A percentile compares a stretch with the other conserved stretches of the same genome.
Conservation (phyloP, 2,113 vertebrate genomes). For the Laticauda colubrina region DNA sequence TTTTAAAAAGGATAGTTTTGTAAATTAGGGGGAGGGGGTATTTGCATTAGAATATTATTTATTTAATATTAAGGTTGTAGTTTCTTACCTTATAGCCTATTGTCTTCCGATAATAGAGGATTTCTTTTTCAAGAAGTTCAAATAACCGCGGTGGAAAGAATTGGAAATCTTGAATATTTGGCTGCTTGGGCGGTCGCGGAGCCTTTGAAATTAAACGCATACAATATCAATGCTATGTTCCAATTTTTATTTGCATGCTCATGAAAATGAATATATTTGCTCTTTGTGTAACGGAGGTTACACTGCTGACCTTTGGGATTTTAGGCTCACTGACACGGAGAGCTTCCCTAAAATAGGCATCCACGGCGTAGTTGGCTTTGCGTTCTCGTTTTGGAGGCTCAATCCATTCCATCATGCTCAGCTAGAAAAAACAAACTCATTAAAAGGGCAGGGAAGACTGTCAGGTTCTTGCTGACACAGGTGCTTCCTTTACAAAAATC, state of each 20-base stretch:
- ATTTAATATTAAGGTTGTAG: not conserved
- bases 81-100: constrained; percentile 84
- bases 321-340: constrained; percentile 85
- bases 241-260: not conserved
- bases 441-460: not conserved
- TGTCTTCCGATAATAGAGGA: constrained; percentile 86
- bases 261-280: not conserved
- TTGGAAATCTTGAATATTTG: constrained; percentile 89
- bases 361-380: constrained; percentile 88
- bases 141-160: constrained; percentile 87
- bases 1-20: not conserved
- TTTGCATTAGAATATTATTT: not conserved
- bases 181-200: constrained; percentile 85
- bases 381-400: constrained; percentile 89
- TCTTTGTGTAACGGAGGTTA: not conserved
- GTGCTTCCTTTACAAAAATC: not conserved
- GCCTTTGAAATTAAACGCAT: constrained; percentile 69
- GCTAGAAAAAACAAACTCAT: constrained; percentile 60
- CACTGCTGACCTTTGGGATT: constrained; percentile 78
- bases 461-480: not conserved
- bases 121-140: constrained; percentile 88
- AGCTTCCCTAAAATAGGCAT: constrained; percentile 89
- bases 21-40: not conserved
- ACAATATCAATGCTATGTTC: not conserved
- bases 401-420: constrained; percentile 88